Evolutionary conservation across 1,140 invertebrate species (phyloP).

Genomic region (Manduca sexta): DNA sequence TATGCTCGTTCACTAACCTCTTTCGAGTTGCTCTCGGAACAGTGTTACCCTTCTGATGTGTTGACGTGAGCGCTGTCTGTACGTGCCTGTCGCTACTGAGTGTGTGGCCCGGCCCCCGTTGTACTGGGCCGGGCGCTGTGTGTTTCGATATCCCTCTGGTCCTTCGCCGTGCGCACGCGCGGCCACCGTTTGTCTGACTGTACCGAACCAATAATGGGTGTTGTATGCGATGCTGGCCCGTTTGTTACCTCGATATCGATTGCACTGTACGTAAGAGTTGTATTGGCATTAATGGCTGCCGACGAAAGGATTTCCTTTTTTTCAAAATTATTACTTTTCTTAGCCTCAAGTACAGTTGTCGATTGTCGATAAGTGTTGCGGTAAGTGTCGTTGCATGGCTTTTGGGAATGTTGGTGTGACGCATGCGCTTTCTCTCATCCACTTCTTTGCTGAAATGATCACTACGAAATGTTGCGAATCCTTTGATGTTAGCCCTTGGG

Average conservation of each 20-base stretch:
- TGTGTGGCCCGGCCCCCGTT: constrained; percentile 25
- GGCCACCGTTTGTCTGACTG: constrained; percentile 40
- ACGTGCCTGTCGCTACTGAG: constrained; percentile 52
- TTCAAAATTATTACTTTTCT: constrained; percentile 53
- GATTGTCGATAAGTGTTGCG: constrained; percentile 67
- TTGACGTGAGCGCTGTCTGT: constrained; percentile 56
- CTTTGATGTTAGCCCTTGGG: not conserved
- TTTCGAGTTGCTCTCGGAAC: constrained; percentile 41
- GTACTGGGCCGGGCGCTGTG: constrained; percentile 25
- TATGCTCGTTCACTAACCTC: constrained; percentile 52
- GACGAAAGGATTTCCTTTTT: constrained; percentile 58
- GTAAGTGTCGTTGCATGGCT: constrained; percentile 67
- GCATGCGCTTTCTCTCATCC: constrained; percentile 23
- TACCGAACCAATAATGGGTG: constrained; percentile 43
- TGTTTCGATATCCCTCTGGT: constrained; percentile 8
- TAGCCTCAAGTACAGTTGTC: constrained; percentile 66
- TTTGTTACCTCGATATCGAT: constrained; percentile 65
- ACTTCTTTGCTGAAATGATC: constrained; percentile 19
- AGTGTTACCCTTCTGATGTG: constrained; percentile 42
- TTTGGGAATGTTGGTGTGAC: constrained; percentile 24
- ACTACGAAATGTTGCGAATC: constrained; percentile 11
- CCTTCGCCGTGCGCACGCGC: constrained; percentile 22
- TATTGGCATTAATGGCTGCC: constrained; percentile 69
- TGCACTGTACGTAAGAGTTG: constrained; percentile 34
- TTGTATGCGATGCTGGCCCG: constrained; percentile 65